Base-by-base conservation (phyloP, 2,113 vertebrate species). In the Melanocharis versteri region DNA sequence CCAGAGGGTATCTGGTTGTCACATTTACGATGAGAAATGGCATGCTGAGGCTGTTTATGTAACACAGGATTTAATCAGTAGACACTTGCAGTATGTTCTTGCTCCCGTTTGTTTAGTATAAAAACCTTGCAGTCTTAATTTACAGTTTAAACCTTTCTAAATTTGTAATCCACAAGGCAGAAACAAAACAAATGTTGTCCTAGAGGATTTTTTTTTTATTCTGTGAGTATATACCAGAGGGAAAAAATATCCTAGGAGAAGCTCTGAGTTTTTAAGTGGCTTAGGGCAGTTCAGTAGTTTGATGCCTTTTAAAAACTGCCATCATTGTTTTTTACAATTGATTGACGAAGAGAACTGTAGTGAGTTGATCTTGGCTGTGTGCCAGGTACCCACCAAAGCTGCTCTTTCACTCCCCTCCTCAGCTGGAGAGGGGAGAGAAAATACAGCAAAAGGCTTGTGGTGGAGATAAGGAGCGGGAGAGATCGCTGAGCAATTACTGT, bases 31-130 rank as follows among this genome's bases (percentile, higher is more conserved):
- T 86, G 70, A 84, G 64, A 81, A 93, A 45, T 75, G 69, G 48
- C 83, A 82, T 35, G 4, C 73, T 90, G 45, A 84, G 44, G 60
- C 76, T 89, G 88, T 90, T 95, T 95, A 84, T 81, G 61, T 95
- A 87, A 73, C n/a, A 30, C 20, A 45, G 65, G 66, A 61, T 93
- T 94, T 95, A 94, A 91, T 80, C 58, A 69, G 64, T 70, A 61
- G 82, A 84, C 70, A 16, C 66, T 88, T 91, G 37, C 69, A 66
- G 37, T 56, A 60, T 66, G 48, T 73, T 54, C 37, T 53, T 88
- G 28, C 39, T 78, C 8, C 24, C 8, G 3, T 90, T 93, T 85
- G 26, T 92, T 92, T 68, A 40, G 82, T 84, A 31, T n/a, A 60
- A 83, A 95, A 96, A 39, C 18, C 33, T 78, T 56, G 11, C 47